Base-by-base conservation (phyloP, 2,113 vertebrate genomes). In the Hypomesus transpacificus region DNA sequence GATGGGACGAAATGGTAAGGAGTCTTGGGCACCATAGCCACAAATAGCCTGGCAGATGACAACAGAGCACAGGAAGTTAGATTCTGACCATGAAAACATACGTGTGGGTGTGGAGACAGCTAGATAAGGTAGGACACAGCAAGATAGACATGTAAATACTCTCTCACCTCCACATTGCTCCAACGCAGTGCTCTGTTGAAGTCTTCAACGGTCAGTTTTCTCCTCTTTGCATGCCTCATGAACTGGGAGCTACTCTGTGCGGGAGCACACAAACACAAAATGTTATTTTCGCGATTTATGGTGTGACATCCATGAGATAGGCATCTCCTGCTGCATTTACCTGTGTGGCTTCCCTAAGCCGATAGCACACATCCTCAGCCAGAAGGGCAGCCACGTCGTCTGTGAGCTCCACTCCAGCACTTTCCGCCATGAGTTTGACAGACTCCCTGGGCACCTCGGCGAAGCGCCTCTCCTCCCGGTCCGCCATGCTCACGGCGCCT, bases 351-450 rank as follows among this genome's bases (percentile, higher is more conserved):
- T 98, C 95, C 50, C 96, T 76, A 28, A 98, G 90, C 0, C 95
- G 91, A 85, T 96, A 98, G 46, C 95, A 97, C 6, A 96, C 96
- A 0, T 98, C 95, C 82, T 98, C 96, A 0, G 95, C 94, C 1
- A 98, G 87, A 74, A 98, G 78, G 1, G 93, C 92, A 0, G 95
- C 92, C 46, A 96, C 90, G 1, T 96, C 95, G 0, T 98, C 95
- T 0, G 87, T 88, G 66, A 98, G 91, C 83, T 97, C 95, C 58
- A 96, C 85, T 0, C 95, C 95, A 0, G 91, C 70, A 73, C 94
- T 95, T 84, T 97, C 96, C 0, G 94, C 94, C 94, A 96, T 94
- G 52, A 96, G 90, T 22, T 90, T 92, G 58, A 98, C 91, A 0
- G 96, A 96, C 1, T 97, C 96, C 39, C 93, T 88, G 0, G 94